Conservation (phyloP, 2,888 invertebrate genomes). For the Sphinx pinastri region DNA sequence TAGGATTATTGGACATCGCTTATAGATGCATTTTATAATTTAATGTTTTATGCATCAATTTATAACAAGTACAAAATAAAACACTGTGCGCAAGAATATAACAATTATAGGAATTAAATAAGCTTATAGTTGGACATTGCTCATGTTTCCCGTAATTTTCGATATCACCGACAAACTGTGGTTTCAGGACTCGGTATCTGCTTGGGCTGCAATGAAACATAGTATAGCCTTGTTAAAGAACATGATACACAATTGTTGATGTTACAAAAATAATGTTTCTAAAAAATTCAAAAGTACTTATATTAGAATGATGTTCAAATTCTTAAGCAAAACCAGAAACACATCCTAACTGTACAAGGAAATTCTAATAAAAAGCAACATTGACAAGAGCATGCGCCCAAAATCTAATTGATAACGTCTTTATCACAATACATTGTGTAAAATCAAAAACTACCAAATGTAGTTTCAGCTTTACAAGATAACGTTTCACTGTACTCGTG, state of each 20-base stretch:
- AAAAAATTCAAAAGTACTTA: no score
- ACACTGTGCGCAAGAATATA: no score
- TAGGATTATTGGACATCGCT: no score
- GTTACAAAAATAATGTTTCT: no score
- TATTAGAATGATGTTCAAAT: background rate
- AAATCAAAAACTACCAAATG: slow-evolving; percentile 6
- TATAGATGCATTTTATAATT: no score
- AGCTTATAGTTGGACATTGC: background rate
- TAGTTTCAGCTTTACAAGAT: slow-evolving; percentile 9
- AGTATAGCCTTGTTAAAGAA: no score
- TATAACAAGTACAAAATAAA: no score
- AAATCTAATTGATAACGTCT: background rate
- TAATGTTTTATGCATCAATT: no score
- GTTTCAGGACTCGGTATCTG: background rate
- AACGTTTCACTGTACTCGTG: background rate
- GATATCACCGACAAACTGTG: background rate
- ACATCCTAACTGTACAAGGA: background rate
- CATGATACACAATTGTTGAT: no score
- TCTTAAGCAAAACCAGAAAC: background rate
- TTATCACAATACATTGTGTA: background rate
- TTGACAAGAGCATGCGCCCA: background rate
- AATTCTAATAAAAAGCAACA: background rate
- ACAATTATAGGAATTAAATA: background rate
- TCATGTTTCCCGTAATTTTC: background rate
- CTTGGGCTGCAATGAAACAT: no score